A percentile compares a stretch with the other conserved stretches of the same genome.
Evolutionary conservation across 1,140 invertebrate species (phyloP).

Genomic region (Heliconius nattereri): DNA sequence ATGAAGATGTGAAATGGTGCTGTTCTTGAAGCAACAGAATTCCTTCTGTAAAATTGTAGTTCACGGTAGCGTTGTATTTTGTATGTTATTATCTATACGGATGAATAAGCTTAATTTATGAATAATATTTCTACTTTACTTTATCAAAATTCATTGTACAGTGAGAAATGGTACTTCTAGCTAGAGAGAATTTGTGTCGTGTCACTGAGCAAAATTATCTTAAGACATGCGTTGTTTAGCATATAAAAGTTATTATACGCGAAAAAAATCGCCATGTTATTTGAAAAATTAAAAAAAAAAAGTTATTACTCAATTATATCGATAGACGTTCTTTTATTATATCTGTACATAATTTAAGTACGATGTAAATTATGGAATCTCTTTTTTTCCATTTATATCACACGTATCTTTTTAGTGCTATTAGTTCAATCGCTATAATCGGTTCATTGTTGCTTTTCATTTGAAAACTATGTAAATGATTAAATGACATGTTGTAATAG

Average conservation of each 20-base stretch:
- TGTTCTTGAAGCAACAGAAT: slow-evolving; percentile 51
- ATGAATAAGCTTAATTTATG: slow-evolving; percentile 10
- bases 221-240: slow-evolving; percentile 9
- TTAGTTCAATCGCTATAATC: slow-evolving; percentile 67
- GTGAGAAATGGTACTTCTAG: slow-evolving; percentile 19
- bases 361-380: slow-evolving; percentile 78
- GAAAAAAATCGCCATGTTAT: slow-evolving; percentile 19
- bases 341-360: slow-evolving; percentile 74
- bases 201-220: slow-evolving; percentile 15
- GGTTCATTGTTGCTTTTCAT: slow-evolving; percentile 76
- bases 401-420: slow-evolving; percentile 62
- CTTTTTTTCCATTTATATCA: slow-evolving; percentile 71
- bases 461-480: slow-evolving; percentile 77
- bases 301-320: slow-evolving; percentile 22
- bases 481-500: slow-evolving; percentile 79
- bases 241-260: slow-evolving; percentile 18
- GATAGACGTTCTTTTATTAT: slow-evolving; percentile 57
- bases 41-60: slow-evolving; percentile 37
- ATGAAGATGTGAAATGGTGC: slow-evolving; percentile 60
- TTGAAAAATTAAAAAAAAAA: slow-evolving; percentile 17
- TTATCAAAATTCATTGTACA: slow-evolving; percentile 20
- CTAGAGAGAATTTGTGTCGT: background rate
- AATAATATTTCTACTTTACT: slow-evolving; percentile 17
- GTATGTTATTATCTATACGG: slow-evolving; percentile 27
- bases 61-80: slow-evolving; percentile 35